Conservation (phyloP, 2,113 vertebrate genomes). For the Ctenodactylus gundi region DNA sequence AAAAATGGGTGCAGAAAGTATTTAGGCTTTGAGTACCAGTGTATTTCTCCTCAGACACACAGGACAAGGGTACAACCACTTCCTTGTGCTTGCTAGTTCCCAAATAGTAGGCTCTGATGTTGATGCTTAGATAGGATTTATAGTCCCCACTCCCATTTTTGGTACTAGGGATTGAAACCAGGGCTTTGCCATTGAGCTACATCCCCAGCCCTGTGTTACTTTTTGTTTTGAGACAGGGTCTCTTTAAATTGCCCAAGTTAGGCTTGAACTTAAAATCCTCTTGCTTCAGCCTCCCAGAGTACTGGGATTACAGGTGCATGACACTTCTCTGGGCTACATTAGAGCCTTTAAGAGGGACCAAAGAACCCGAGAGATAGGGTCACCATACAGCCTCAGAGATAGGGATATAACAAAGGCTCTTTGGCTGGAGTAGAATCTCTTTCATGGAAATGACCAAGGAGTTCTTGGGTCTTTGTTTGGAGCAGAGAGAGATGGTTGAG, state of each 20-base stretch:
- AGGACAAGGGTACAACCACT: rapidly evolving
- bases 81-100: background rate
- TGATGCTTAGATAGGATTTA: background rate
- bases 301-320: background rate
- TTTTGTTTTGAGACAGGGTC: background rate
- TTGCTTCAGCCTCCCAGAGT: background rate
- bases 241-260: background rate
- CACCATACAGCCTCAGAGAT: background rate
- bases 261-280: background rate
- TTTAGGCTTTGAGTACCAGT: background rate
- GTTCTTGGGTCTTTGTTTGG: background rate
- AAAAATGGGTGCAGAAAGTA: background rate
- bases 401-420: background rate
- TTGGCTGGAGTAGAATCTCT: background rate
- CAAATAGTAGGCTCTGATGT: background rate
- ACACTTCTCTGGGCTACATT: background rate
- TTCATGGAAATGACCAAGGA: background rate
- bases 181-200: background rate
- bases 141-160: background rate
- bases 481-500: background rate
- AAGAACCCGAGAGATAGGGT: slow-evolving; percentile 37
- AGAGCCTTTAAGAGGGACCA: background rate
- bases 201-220: background rate
- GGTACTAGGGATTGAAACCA: background rate
- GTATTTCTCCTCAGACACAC: background rate